These are phyloP conservation scores for Protonibea diacanthus DNA, from an alignment of 2,797 vertebrate species.

Conservation along the genomic window DNA sequence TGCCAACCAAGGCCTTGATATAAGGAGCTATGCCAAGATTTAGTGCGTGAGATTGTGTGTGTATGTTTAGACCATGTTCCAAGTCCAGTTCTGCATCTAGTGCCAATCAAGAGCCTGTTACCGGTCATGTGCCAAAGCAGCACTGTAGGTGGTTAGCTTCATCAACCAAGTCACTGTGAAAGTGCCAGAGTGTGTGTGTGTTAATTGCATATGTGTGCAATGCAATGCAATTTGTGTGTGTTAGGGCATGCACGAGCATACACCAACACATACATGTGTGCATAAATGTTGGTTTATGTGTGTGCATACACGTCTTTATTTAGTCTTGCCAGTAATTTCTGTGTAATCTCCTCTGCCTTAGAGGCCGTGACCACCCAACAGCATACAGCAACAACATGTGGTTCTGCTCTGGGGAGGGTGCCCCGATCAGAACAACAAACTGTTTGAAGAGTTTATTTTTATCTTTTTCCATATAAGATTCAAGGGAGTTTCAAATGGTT, in stretches of 20 bases:
- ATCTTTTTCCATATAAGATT: constrained; percentile 1
- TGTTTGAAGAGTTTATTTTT: constrained; percentile 2
- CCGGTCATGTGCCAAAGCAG: constrained; percentile 56
- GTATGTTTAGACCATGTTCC: constrained; percentile 51
- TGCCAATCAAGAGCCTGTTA: constrained; percentile 59
- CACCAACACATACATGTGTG: neutral
- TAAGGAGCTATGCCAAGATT: constrained; percentile 62
- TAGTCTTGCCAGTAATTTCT: constrained; percentile 33
- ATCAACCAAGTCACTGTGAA: constrained; percentile 49
- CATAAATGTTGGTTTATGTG: neutral
- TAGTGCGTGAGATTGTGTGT: constrained; percentile 46
- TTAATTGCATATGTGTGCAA: neutral
- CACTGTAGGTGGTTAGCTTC: constrained; percentile 59
- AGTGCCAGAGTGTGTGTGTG: constrained; percentile 16
- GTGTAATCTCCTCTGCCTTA: constrained; percentile 36
- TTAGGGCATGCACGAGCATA: constrained; percentile 3
- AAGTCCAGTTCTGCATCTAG: constrained; percentile 50
- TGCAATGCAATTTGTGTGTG: neutral
- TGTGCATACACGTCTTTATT: constrained; percentile 24
- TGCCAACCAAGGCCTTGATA: constrained; percentile 64
- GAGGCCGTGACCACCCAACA: constrained; percentile 31
- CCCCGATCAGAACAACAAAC: constrained; percentile 10
- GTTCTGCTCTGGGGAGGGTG: constrained; percentile 3
- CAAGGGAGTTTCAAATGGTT: constrained; percentile 18
- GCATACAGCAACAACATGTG: neutral